Evolutionary conservation across 2,888 invertebrate species (phyloP), one percentile per base, ranked within the genome.

Genomic region (Boloria euphrosyne): DNA sequence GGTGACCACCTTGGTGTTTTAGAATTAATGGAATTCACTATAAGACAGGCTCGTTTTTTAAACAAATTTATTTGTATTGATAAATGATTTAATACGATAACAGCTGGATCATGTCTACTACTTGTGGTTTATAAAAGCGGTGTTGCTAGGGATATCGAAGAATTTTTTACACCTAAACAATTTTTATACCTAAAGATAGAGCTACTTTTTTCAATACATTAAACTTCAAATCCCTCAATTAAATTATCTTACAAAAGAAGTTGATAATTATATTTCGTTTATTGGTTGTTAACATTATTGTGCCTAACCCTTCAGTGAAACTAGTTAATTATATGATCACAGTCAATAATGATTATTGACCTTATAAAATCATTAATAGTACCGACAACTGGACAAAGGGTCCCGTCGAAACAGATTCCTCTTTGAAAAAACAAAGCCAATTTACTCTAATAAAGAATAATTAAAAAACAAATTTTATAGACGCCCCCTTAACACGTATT

Each of bases 311-410:
- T 82, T 83, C 78, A 78, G 75, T 72, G 78, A 85, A 84, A 86
- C 87, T 83, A 84, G 87, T 88, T 88, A 87, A 89, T 88, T 86
- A 87, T 88, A 85, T 80, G 82, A 90, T 88, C 85, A 82, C 77
- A 84, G 85, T 83, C 85, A 86, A 90, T 90, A 86, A 89, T 87
- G 81, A 86, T 86, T 88, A 92, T 90, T 89, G 89, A 83, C 86
- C 89, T 88, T 89, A 81, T 87, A 91, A 87, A 92, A 92, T 91
- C 89, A 83, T 90, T 90, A 90, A 91, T 91, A 80, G 83, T 53
- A 80, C 90, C 91, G 91, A 89, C 83, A 58, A 70, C 47, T 65
- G 70, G 76, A 85, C 84, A 86, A 90, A 88, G 84, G 83, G 79
- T 74, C 75, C 86, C 85, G 87, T 83, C 86, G 67, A 77, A 76